phyloP scores from a whole-genome alignment of 2,888 invertebrate genomes.

The Glyphotaelius pellucidus region DNA sequence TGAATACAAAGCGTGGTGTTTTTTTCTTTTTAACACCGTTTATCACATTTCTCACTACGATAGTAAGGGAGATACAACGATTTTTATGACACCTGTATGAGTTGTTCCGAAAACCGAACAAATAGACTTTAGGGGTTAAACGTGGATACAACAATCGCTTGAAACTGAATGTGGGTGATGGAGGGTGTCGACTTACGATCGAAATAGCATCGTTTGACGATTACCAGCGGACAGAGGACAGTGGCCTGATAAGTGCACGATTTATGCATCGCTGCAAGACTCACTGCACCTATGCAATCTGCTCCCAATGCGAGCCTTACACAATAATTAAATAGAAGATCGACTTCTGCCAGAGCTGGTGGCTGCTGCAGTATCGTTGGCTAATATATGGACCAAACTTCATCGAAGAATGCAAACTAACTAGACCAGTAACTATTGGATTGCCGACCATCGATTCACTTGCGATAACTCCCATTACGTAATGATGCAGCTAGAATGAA shows the following conservation, averaged over 20 bases:
- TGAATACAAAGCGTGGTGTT: too few species aligned
- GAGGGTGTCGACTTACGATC: background rate
- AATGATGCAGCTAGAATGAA: background rate
- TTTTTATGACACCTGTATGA: too few species aligned
- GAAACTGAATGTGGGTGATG: background rate
- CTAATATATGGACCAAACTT: slow-evolving; percentile 41
- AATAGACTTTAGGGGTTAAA: too few species aligned
- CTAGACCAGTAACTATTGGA: slow-evolving; percentile 24
- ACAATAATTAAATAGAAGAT: background rate
- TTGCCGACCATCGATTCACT: background rate
- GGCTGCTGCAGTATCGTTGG: background rate
- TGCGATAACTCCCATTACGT: background rate
- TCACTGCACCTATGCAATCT: background rate
- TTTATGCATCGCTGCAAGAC: background rate
- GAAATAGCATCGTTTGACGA: background rate
- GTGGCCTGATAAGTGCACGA: slow-evolving; percentile 22
- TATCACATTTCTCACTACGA: too few species aligned
- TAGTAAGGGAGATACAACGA: too few species aligned
- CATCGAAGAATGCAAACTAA: slow-evolving; percentile 17
- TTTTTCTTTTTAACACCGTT: too few species aligned
- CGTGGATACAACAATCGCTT: background rate
- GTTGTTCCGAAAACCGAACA: too few species aligned
- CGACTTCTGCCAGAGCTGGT: slow-evolving; percentile 36
- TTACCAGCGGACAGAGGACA: background rate
- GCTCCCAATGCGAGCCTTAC: slow-evolving; percentile 35